Base-by-base conservation (phyloP, 2,888 invertebrate genomes). In the Andricus quercusramuli region DNA sequence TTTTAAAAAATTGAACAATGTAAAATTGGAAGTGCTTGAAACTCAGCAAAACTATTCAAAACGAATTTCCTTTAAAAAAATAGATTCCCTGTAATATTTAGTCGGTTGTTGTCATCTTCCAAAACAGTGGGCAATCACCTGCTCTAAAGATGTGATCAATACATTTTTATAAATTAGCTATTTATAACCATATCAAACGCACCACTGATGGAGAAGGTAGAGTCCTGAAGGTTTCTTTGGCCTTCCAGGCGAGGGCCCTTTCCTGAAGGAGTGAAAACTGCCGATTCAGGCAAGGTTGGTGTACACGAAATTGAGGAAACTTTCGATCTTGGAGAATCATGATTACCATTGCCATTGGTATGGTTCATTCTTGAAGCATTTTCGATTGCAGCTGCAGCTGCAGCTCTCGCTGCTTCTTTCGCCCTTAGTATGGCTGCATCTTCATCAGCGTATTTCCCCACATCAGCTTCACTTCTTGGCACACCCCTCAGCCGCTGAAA, bases 191-290 rank as follows among this genome's bases (percentile, higher is more conserved):
- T 47, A n/a, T 64, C 41, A 17, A 29, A 94, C 94, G 94, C 90
- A 97, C 98, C 97, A 94, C 97, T 97, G 89, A 99, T 96, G 82
- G 97, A 97, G 94, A 99, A 99, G 81, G 98, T 97, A 68, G 98
- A 98, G 90, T 97, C 97, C 93, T 99, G 99, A 89, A 97, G 93
- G 92, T 97, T 95, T 82, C 97, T 94, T 88, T 96, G 95, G 0
- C 96, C 96, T 66, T 96, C 95, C 79, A 95, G 95, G 82, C 96
- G 94, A 86, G 96, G 95, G 89, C 95, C 96, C 85, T 95, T 95
- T 29, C 95, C 95, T 0, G 95, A 96, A 77, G 96, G 96, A 0
- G 96, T 95, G 41, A 92, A 87, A 25, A 94, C 93, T n/a, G 92
- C 93, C 3, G 94, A 94, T 77, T 94, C 94, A 8, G 94, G 94